Evolutionary conservation across 2,113 vertebrate species (phyloP).

Genomic region (Pandion haliaetus): DNA sequence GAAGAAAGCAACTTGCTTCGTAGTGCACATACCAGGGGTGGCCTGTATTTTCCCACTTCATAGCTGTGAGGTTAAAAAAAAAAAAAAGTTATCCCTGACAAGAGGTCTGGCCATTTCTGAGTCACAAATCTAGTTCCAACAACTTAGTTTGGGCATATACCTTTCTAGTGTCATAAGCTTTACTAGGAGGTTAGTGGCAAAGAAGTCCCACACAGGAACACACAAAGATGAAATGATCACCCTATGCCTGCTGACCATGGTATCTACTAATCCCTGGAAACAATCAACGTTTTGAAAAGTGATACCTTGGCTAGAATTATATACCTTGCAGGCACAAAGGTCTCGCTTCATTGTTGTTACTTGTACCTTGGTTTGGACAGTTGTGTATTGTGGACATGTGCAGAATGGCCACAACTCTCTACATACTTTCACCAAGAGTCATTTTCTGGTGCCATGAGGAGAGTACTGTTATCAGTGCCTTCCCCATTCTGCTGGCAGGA

Average conservation of each 20-base stretch:
- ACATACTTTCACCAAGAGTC: background rate
- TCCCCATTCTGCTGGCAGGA: background rate
- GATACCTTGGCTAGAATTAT: background rate
- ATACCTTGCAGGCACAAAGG: background rate
- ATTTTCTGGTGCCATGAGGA: background rate
- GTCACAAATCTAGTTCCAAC: background rate
- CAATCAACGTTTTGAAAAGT: background rate
- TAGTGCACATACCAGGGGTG: background rate
- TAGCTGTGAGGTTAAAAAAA: background rate
- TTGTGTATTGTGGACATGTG: background rate
- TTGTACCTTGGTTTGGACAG: background rate
- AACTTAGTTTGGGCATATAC: background rate
- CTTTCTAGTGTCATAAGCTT: background rate
- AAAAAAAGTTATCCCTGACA: too few species aligned
- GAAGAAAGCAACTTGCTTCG: background rate
- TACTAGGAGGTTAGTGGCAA: background rate
- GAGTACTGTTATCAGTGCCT: background rate
- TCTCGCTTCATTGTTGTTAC: background rate
- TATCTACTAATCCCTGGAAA: background rate
- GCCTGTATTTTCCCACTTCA: background rate
- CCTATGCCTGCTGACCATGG: background rate
- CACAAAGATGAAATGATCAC: background rate
- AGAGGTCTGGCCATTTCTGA: background rate
- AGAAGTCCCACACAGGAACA: background rate
- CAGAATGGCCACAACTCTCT: background rate